Base-by-base conservation (phyloP, 2,113 vertebrate genomes). In the Polypterus senegalus region DNA sequence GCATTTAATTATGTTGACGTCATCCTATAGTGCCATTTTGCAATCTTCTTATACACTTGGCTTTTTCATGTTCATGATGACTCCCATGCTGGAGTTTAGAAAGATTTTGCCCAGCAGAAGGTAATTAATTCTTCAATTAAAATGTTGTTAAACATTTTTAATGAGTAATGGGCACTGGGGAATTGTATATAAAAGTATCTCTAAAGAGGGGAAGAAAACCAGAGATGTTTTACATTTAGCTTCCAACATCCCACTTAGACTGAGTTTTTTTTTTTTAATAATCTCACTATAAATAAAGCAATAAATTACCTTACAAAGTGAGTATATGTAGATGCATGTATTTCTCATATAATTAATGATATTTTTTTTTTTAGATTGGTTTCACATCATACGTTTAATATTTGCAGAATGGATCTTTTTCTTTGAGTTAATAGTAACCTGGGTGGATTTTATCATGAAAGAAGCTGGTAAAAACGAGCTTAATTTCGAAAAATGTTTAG, bases 101-200 rank as follows among this genome's bases (percentile, higher is more conserved):
- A 70, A 77, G 81, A 77, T 77, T 84, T 84, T 79, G 76, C 77
- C 75, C 75, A 74, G 81, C 80, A 82, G 81, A 85, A 86, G 84
- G 86, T 88, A 88, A 86, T 88, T 88, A 88, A 88, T 86, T 86
- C 84, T 86, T 86, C 86, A 86, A 88, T 88, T 88, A 88, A 88
- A 86, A 86, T 86, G 86, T 88, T 88, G 86, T 88, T 86, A 85
- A 88, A 86, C 84, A 88, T 88, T 88, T 88, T 85, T 88, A 88
- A 88, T 88, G 84, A 86, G 84, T 77, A 85, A 79, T 75, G 70
- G 81, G 77, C 86, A 80, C 79, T 46, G 62, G 86, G 84, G 83
- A 84, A 76, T 78, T 68, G 68, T 71, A 79, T 70, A 81, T 78
- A 81, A 78, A 85, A 88, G 80, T 81, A 79, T 78, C 82, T 82